A percentile compares a stretch with the other conserved stretches of the same genome.
These are phyloP conservation scores for Petromus typicus DNA, from an alignment of 2,113 vertebrate species.

Conservation along the genomic window DNA sequence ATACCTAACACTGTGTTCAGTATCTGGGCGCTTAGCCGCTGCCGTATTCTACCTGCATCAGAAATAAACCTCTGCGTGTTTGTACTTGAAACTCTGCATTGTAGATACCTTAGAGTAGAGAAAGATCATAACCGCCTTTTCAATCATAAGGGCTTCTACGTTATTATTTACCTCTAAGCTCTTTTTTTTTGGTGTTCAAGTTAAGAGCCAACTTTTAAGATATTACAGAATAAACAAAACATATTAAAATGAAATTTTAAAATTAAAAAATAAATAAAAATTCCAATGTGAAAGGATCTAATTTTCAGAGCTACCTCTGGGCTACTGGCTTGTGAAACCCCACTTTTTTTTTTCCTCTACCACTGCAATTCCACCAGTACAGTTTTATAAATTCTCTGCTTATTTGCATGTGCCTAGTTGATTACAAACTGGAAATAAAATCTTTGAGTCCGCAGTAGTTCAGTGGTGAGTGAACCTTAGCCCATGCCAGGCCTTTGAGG, in stretches of 20 bases:
- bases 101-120: not conserved
- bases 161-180: not conserved
- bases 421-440: conserved; percentile 21
- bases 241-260: not conserved
- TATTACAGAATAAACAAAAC: conserved; percentile 10
- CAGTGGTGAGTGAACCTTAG: too few relatives aligned
- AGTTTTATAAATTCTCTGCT: not conserved
- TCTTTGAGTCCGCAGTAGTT: not conserved
- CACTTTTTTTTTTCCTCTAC: not conserved
- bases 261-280: not conserved
- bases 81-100: not conserved
- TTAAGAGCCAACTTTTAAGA: conserved; percentile 33
- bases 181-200: not conserved
- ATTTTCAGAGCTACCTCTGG: not conserved
- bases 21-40: not conserved
- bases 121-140: not conserved
- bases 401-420: conserved; percentile 20
- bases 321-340: not conserved
- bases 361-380: not conserved
- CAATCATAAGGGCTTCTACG: not conserved
- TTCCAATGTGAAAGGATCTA: not conserved
- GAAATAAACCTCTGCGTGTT: not conserved
- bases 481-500: too few relatives aligned
- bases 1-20: not conserved
- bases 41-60: not conserved